These are phyloP conservation scores for Pachyseris speciosa DNA, from an alignment of 64 coral and sea anemone genomes.

Conservation along the genomic window DNA sequence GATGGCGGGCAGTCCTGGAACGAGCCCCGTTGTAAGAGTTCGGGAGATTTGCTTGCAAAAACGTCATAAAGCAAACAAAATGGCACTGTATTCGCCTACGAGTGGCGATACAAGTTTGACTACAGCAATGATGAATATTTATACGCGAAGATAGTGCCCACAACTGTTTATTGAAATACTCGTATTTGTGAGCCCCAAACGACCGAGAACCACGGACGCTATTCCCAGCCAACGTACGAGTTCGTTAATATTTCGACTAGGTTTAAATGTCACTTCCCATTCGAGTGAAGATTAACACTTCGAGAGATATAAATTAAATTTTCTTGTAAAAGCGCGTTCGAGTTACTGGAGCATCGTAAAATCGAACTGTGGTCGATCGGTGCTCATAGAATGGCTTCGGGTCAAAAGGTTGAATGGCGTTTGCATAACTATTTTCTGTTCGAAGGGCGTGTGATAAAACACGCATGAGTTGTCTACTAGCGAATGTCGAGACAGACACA, in stretches of 20 bases:
- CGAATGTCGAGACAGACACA: neutral
- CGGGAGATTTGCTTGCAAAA: neutral
- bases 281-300: neutral
- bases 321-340: neutral
- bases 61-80: constrained; percentile 17
- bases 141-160: neutral
- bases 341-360: constrained; percentile 12
- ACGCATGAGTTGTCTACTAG: neutral
- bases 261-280: neutral
- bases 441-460: neutral
- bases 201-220: neutral
- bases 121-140: constrained; percentile 17
- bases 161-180: neutral
- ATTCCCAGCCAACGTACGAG: neutral
- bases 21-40: neutral
- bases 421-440: neutral
- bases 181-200: neutral
- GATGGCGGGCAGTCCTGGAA: neutral
- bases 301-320: neutral
- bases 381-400: neutral
- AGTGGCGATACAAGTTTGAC: neutral
- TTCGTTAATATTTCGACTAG: neutral
- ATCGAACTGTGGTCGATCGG: neutral
- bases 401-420: constrained; percentile 24
- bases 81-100: neutral